Evolutionary conservation across 1,140 invertebrate species (phyloP), one percentile per base, ranked within the genome.

Genomic region (Tigriopus japonicus): DNA sequence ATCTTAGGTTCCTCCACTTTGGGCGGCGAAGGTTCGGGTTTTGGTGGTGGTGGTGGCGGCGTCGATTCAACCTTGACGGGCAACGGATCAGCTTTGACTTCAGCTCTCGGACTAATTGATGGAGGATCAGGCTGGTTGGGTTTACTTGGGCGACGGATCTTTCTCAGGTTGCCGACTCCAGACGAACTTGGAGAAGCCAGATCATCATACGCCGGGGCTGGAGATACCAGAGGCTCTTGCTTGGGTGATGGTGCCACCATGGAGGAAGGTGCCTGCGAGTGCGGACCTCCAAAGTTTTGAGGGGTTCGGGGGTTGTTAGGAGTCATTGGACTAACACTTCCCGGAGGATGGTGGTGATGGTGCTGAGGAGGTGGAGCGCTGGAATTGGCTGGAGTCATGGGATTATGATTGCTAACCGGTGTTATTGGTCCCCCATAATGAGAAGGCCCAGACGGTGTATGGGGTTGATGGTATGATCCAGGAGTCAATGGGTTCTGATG

Each of bases 91-190:
- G n/a, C 12, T 42, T 58, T 58, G 13, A 58, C n/a, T 14, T 17
- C 12, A 24, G 35, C 23, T 54, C 35, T 5, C 15, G 45, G 45
- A 51, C 21, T 21, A 21, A 35, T 24, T 1, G 21, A n/a, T 21
- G 21, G n/a, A 1, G 56, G 17, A 13, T 58, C 56, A 6, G n/a
- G n/a, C 15, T 58, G n/a, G 10, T 41, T 17, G 23, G 56, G 40
- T 23, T 58, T 58, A 15, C 23, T 28, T 42, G 56, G 56, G 17
- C 21, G 23, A 2, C 56, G 13, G 35, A 58, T 58, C n/a, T 58
- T 58, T n/a, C 56, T 13, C 56, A 58, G n/a, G 17, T 41, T 42
- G 21, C 56, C 35, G 1, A 23, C 42, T 40, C 15, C 17, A 24
- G 52, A 35, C 23, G 56, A 17, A n/a, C 15, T 58, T 6, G 56